These are phyloP conservation scores for Pseudorhiza aurosa DNA, from an alignment of 30 jellyfish, hydroid and myxozoan species.

Conservation along the genomic window DNA sequence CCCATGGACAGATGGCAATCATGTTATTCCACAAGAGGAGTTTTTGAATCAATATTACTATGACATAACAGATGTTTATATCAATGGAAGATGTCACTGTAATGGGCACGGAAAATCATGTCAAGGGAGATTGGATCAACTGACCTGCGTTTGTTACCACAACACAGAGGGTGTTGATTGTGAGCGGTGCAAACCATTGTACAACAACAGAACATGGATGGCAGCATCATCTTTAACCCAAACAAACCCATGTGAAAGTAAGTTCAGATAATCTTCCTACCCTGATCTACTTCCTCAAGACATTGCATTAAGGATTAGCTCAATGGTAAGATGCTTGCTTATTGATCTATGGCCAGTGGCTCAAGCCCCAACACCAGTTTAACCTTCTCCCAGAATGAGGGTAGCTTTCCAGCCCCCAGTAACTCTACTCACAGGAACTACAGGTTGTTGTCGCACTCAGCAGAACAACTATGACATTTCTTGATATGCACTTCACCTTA, in stretches of 20 bases:
- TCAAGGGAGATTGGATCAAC: conserved; percentile 36
- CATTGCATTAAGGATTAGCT: too few relatives aligned
- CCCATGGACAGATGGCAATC: conserved; percentile 95
- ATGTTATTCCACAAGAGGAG: conserved; percentile 47
- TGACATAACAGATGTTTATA: conserved; percentile 78
- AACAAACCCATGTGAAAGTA: conserved; percentile 87
- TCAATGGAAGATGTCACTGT: conserved; percentile 83
- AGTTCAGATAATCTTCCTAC: too few relatives aligned
- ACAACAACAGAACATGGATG: conserved; percentile 81
- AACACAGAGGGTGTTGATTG: conserved; percentile 83
- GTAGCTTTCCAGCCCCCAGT: too few relatives aligned
- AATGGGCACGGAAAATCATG: conserved; percentile 90
- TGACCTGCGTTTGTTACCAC: conserved; percentile 66
- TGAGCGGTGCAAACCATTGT: conserved; percentile 79
- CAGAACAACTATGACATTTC: too few relatives aligned
- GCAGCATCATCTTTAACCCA: conserved; percentile 54
- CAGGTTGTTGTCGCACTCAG: too few relatives aligned
- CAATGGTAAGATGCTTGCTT: too few relatives aligned
- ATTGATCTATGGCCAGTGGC: too few relatives aligned
- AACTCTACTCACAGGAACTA: too few relatives aligned
- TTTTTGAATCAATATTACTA: conserved; percentile 75
- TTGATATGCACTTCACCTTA: too few relatives aligned
- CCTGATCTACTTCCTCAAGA: too few relatives aligned
- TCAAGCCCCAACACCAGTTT: too few relatives aligned
- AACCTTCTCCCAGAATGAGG: too few relatives aligned